These are phyloP conservation scores for Pampusana beccarii DNA, from an alignment of 2,113 vertebrate species.

Conservation along the genomic window DNA sequence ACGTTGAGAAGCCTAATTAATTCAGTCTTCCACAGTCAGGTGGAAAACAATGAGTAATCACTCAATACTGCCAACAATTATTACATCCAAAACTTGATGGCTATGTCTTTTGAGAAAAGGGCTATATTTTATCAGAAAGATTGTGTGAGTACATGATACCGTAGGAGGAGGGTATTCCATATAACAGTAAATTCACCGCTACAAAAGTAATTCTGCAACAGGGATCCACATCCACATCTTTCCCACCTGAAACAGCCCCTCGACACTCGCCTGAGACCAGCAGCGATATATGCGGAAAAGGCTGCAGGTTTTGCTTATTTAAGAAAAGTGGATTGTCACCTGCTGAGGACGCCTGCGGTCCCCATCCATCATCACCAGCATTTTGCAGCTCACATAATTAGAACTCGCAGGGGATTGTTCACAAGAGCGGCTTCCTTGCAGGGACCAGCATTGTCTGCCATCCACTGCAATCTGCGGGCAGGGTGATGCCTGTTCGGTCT, in stretches of 20 bases:
- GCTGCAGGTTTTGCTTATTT: not conserved
- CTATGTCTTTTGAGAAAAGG: not conserved
- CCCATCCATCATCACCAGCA: not conserved
- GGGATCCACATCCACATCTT: not conserved
- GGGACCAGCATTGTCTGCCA: not conserved
- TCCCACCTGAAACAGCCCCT: not conserved
- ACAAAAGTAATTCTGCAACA: not conserved
- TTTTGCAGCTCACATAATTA: not conserved
- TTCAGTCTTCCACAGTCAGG: not conserved
- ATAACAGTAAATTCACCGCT: not conserved
- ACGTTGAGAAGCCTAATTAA: not conserved
- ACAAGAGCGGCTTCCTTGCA: not conserved
- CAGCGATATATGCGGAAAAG: not conserved
- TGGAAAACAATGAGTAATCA: slow-evolving; percentile 3
- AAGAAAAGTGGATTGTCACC: not conserved
- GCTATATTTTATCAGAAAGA: not conserved
- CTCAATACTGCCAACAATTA: not conserved
- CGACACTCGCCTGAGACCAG: not conserved
- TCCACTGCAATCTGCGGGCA: accelerated
- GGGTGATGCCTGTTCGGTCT: not conserved
- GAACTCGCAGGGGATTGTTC: not conserved
- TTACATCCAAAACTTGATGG: not conserved
- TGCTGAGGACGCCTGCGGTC: not conserved
- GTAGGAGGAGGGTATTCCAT: not conserved
- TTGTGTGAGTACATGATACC: accelerated